Evolutionary conservation across 2,797 vertebrate species (phyloP).

Genomic region (Cyclopterus lumpus): DNA sequence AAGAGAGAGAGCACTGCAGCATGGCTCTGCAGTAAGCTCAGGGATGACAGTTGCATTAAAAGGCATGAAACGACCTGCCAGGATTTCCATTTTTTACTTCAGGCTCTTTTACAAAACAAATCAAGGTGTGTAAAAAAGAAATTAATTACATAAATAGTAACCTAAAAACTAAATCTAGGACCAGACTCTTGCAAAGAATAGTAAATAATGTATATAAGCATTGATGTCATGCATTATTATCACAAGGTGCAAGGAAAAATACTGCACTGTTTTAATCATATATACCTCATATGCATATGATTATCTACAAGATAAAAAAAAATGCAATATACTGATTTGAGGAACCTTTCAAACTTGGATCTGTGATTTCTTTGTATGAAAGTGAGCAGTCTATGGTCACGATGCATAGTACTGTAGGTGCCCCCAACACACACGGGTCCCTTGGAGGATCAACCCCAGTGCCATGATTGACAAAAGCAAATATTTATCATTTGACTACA

Average conservation of each 20-base stretch:
- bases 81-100: slow-evolving; percentile 46
- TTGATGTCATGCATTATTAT: not conserved
- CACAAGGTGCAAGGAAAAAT: not conserved
- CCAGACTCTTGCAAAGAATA: not conserved
- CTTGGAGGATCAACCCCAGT: slow-evolving; percentile 24
- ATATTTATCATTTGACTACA: slow-evolving; percentile 71
- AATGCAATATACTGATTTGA: slow-evolving; percentile 4
- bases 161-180: not conserved
- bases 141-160: slow-evolving; percentile 23
- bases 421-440: slow-evolving; percentile 25
- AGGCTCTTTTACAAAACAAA: slow-evolving; percentile 58
- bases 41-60: slow-evolving; percentile 76
- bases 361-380: not conserved
- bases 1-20: slow-evolving; percentile 62
- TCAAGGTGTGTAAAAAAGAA: slow-evolving; percentile 24
- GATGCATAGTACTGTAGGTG: slow-evolving; percentile 5
- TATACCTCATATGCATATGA: not conserved
- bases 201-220: not conserved
- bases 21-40: slow-evolving; percentile 72
- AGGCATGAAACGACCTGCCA: slow-evolving; percentile 78
- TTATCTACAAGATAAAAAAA: slow-evolving; percentile 2
- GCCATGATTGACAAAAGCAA: slow-evolving; percentile 71
- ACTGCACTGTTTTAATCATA: not conserved
- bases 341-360: not conserved
- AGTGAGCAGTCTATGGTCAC: not conserved